A percentile compares a stretch with the other conserved stretches of the same genome.
These are phyloP conservation scores for Tor tambroides DNA, from an alignment of 2,113 vertebrate species.

Conservation along the genomic window DNA sequence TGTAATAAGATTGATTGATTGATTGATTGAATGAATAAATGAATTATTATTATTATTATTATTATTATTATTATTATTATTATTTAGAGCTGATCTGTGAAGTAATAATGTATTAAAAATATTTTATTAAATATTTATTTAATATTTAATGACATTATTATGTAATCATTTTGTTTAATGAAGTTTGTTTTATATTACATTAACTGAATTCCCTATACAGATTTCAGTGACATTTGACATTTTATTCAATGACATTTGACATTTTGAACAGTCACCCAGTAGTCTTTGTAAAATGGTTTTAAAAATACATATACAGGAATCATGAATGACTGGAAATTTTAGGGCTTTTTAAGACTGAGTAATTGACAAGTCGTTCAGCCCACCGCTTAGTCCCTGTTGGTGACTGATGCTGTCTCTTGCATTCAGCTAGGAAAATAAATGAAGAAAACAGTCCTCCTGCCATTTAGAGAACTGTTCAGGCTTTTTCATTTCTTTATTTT, in stretches of 20 bases:
- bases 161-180: too few relatives aligned
- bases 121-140: too few relatives aligned
- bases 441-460: constrained; percentile 45
- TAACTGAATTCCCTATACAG: not conserved
- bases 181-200: too few relatives aligned
- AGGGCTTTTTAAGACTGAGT: not conserved
- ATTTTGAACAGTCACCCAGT: not conserved
- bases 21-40: too few relatives aligned
- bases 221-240: not conserved
- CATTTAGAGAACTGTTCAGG: constrained; percentile 27
- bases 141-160: too few relatives aligned
- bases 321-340: not conserved
- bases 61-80: too few relatives aligned
- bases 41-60: too few relatives aligned
- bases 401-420: constrained; percentile 25
- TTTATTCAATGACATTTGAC: not conserved
- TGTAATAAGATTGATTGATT: not conserved
- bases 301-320: not conserved
- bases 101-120: too few relatives aligned
- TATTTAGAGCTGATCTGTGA: not conserved
- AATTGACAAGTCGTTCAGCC: not conserved
- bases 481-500: constrained; percentile 31
- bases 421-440: constrained; percentile 47
- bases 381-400: not conserved
- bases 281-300: not conserved